Conservation (phyloP, 2,113 vertebrate species). For the Neofelis nebulosa region DNA sequence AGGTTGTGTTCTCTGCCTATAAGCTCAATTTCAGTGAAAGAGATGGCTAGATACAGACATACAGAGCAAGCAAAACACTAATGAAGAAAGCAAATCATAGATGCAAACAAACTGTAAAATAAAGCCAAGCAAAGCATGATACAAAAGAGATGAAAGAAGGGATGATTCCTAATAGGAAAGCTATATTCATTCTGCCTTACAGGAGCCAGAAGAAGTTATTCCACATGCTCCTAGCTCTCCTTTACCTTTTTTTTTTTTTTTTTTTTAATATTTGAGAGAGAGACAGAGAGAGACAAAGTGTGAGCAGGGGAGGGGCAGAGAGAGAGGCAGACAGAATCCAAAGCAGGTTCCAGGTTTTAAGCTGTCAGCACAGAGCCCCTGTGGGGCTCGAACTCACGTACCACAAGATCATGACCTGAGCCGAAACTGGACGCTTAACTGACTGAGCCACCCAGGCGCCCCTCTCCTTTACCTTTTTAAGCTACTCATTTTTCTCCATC, state of each 20-base stretch:
- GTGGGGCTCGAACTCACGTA: no score
- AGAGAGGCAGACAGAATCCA: no score
- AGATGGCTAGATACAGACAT: background rate
- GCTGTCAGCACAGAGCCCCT: no score
- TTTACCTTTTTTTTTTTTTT: background rate
- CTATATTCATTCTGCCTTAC: background rate
- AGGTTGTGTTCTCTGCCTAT: background rate
- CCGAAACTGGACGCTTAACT: no score
- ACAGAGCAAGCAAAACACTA: background rate
- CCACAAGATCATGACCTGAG: no score
- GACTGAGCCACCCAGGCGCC: no score
- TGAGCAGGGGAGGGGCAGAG: no score
- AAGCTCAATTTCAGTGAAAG: background rate
- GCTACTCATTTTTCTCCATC: background rate
- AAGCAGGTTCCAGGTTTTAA: no score
- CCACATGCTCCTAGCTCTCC: background rate
- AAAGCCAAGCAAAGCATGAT: slow-evolving; percentile 13
- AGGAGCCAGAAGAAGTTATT: background rate
- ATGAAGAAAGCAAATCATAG: background rate
- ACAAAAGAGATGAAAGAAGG: background rate
- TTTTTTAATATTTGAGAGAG: no score
- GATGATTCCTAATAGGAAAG: background rate
- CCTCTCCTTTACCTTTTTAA: background rate
- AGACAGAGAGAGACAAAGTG: no score
- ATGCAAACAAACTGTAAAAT: background rate